Percentiles rank a stretch among this genome's conserved stretches.
Conservation (phyloP, 2,797 vertebrate species). For the Eleutherodactylus coqui region DNA sequence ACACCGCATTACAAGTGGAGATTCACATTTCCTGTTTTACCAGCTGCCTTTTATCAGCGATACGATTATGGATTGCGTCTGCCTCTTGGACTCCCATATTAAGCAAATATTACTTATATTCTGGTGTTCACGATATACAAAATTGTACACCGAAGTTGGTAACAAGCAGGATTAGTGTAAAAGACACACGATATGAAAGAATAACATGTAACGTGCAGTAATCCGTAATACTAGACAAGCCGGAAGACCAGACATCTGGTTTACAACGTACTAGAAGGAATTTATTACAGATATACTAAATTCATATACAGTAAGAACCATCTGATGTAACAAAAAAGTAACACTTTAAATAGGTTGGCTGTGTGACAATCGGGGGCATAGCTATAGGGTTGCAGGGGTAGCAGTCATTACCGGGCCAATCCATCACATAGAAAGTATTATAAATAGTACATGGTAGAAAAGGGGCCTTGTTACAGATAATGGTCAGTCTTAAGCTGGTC, state of each 20-base stretch:
- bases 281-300: neutral
- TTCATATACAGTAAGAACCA: neutral
- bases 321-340: neutral
- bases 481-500: too few relatives aligned
- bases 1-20: conserved; percentile 34
- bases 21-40: conserved; percentile 56
- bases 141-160: neutral
- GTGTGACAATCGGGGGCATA: neutral
- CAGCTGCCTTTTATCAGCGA: conserved; percentile 42
- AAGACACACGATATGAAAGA: neutral
- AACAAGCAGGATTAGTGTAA: neutral
- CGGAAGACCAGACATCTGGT: neutral
- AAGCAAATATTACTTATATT: conserved; percentile 33
- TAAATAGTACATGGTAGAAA: too few relatives aligned
- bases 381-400: too few relatives aligned
- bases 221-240: neutral
- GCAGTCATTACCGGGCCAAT: too few relatives aligned
- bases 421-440: too few relatives aligned
- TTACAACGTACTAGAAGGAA: neutral
- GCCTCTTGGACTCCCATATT: neutral
- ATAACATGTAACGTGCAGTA: neutral
- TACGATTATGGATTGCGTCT: conserved; percentile 21
- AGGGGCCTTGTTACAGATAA: too few relatives aligned
- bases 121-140: neutral
- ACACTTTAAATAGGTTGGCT: neutral